Evolutionary conservation across 2,113 vertebrate species (phyloP), one percentile per base, ranked within the genome.

Genomic region (Petaurus breviceps): DNA sequence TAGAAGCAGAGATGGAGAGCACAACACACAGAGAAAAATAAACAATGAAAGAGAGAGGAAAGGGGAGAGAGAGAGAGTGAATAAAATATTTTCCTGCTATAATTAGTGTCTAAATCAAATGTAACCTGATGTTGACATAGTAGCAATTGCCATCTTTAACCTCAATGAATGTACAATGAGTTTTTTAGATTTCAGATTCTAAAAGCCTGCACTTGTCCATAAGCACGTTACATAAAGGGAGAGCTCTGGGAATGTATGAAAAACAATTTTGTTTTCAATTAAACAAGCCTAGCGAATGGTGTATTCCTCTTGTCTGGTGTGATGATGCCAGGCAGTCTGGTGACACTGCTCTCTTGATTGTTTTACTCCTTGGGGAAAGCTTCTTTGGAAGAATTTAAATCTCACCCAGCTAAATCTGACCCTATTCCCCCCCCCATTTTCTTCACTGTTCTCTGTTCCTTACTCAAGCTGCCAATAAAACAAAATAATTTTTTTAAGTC

Each of bases 161-260:
- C n/a, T 84, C 43, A 84, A 43, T 90, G 43, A 94, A 47, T 22
- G 31, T 51, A 24, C 0, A 57, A 4, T 90, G 61, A 49, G 31
- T 3, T 94, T 6, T 97, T 93, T n/a, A 50, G 55, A 47, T 95
- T 92, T 26, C 97, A 93, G 91, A 51, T 51, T 22, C 97, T 43
- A 97, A 94, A 52, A 2, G 0, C 16, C 46, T 93, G 19, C 3
- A 91, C 68, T 84, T 93, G 23, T 94, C 49, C 96, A 92, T 91
- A 96, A 96, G 10, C 12, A 92, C 28, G 0, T 14, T 90, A 77
- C 10, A 54, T 91, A 96, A 96, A 96, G 95, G 47, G 93, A 96
- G 51, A 94, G 9, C 7, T 0, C 12, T 93, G 89, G 14, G 89
- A 96, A 94, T 93, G 68, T 22, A 94, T 49, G 95, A 96, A 95